phyloP scores from a whole-genome alignment of 2,888 invertebrate genomes.

The Sicus ferrugineus region DNA sequence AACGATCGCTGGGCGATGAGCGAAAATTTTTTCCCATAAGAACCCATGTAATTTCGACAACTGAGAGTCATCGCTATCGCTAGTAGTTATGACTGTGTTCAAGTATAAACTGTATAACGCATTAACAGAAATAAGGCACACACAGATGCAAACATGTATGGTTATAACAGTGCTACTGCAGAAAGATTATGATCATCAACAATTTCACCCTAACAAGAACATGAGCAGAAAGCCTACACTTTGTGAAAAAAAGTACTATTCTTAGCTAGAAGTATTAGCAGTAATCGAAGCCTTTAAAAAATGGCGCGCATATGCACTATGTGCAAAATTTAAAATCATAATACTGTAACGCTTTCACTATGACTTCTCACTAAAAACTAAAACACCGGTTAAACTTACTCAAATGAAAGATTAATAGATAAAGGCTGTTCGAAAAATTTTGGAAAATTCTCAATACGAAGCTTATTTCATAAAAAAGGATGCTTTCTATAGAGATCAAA shows the following conservation, averaged over 20 bases:
- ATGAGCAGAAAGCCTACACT: background rate
- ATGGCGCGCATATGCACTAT: conserved; percentile 50
- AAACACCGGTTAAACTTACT: conserved; percentile 28
- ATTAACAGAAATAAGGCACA: conserved; percentile 1
- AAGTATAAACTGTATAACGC: too few species aligned
- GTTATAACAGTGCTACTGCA: conserved; percentile 3
- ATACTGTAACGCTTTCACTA: conserved; percentile 20
- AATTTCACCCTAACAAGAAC: conserved; percentile 1
- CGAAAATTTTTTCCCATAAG: too few species aligned
- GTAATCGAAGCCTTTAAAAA: conserved; percentile 32
- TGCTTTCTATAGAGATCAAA: conserved; percentile 34
- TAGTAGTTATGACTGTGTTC: too few species aligned
- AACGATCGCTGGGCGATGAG: too few species aligned
- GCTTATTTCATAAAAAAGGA: conserved; percentile 33
- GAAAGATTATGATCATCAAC: conserved; percentile 1
- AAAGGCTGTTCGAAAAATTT: conserved; percentile 34
- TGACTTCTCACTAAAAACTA: conserved; percentile 13
- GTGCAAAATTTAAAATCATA: conserved; percentile 25
- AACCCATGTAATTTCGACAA: too few species aligned
- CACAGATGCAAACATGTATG: conserved; percentile 7
- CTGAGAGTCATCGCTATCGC: too few species aligned
- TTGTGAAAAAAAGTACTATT: conserved; percentile 6
- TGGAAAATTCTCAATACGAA: conserved; percentile 29
- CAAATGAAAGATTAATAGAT: conserved; percentile 33
- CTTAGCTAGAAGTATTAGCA: conserved; percentile 4